Evolutionary conservation across 2,888 invertebrate genomes (phyloP), one percentile per base, ranked within the genome.

Genomic region (Nesidiocoris tenuis): DNA sequence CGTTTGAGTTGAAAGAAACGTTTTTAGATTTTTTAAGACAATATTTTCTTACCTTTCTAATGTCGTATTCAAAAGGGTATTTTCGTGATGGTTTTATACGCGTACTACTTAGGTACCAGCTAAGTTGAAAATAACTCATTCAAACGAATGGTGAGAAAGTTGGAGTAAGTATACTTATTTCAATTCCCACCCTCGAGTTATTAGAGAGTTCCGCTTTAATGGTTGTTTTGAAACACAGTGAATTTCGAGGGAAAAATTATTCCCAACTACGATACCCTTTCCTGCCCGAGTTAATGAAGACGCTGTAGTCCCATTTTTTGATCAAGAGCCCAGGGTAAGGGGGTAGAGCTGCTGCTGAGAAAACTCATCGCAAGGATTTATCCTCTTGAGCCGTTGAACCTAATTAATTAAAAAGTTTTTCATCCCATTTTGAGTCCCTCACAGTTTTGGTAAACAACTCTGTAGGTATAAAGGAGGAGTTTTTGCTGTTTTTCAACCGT

Each of bases 351-450:
- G n/a, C n/a, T n/a, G n/a, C 39, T 12, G 39, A 12, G 39, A 12
- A 39, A 39, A 39, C 39, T 39, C 39, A 39, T 39, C 39, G 39
- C 39, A 39, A 12, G 39, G 39, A 39, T 39, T 39, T 39, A 39
- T 39, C 39, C 39, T 39, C 59, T 59, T 59, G 17, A 59, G 59
- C 59, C 59, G n/a, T 18, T 59, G 59, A 59, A 59, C 59, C 17
- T 39, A 39, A 39, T 59, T 59, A 59, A 59, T 59, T 59, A 59
- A 59, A 59, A 59, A 59, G 59, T 59, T 59, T 59, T 59, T 59
- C 59, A 18, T 59, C 59, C 59, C 59, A 59, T 59, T 18, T 59
- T 9, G 59, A 19, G n/a, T 59, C 59, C n/a, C n/a, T 18, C 18
- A 59, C 59, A 59, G 59, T 59, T 59, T 59, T 16, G 59, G 59